Evolutionary conservation across 2,797 vertebrate species (phyloP), one percentile per base, ranked within the genome.

Genomic region (Sphaeramia orbicularis): DNA sequence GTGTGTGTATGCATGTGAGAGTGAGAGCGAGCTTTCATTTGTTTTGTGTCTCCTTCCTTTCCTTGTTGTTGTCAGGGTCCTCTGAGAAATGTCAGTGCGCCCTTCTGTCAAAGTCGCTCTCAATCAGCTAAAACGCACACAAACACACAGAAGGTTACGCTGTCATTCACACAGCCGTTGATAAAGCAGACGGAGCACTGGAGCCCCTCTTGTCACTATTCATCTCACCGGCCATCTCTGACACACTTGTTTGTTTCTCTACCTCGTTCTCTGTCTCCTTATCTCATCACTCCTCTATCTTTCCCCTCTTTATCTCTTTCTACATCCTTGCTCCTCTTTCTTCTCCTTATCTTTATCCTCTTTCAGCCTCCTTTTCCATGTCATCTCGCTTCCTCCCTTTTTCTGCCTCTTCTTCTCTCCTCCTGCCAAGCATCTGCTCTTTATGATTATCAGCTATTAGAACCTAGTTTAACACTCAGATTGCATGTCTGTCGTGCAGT

Each of bases 101-200:
- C 91, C 89, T 92, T 91, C 89, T 88, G 90, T 89, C 89, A 90
- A 90, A 91, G 89, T 92, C 90, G 32, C 49, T 91, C 85, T 86
- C 87, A 89, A 89, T 92, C 89, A 90, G 71, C 87, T 86, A 84
- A 90, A 88, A 89, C 71, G 66, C 66, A 38, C 79, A 71, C 75
- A 76, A 54, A 76, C 65, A 82, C 76, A 72, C 71, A 75, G 91
- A 91, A 93, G 91, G 90, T 91, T 91, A 90, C 66, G 76, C 86
- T 74, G 91, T 91, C 90, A 91, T 92, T 91, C 86, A 87, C 80
- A 80, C 88, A 49, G 84, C 74, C 70, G 78, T 79, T 88, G 89
- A 89, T 87, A 80, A 87, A 84, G 59, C 78, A 76, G 80, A 74
- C 77, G 1, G 76, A 80, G 86, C 84, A 84, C 70, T 60, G 72